Evolutionary conservation across 2,113 vertebrate species (phyloP).

Genomic region (Plecotus auritus): DNA sequence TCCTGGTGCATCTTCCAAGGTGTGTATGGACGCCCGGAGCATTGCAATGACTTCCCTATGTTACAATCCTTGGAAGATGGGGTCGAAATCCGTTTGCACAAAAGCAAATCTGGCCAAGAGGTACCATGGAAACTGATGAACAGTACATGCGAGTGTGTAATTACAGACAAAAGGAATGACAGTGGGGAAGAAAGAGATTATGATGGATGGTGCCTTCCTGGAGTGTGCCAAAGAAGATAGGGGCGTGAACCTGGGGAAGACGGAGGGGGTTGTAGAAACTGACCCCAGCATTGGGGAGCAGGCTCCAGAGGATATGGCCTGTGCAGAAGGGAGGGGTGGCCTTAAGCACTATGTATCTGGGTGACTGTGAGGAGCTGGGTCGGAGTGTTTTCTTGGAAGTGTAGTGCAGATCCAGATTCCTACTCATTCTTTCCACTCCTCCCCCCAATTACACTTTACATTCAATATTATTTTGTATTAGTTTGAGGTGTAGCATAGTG

Average conservation of each 20-base stretch:
- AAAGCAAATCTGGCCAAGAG: neutral
- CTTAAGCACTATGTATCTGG: neutral
- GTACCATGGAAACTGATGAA: neutral
- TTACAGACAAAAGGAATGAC: neutral
- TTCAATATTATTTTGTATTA: neutral
- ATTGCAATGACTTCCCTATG: neutral
- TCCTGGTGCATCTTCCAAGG: neutral
- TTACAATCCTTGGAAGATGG: neutral
- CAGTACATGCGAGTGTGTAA: neutral
- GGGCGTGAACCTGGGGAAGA: neutral
- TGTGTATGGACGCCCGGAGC: neutral
- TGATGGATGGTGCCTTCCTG: neutral
- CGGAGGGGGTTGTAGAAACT: neutral
- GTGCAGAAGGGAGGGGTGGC: neutral
- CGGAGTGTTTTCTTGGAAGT: neutral
- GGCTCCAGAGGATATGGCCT: neutral
- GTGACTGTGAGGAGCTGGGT: neutral
- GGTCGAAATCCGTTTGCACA: neutral
- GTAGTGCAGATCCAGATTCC: neutral
- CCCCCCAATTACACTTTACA: neutral
- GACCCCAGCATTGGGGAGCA: neutral
- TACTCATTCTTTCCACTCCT: neutral
- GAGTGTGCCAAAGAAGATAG: neutral
- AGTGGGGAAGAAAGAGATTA: neutral
- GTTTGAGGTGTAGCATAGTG: neutral